Evolutionary conservation across 2,888 invertebrate genomes (phyloP).

Genomic region (Eremobia ochroleuca): DNA sequence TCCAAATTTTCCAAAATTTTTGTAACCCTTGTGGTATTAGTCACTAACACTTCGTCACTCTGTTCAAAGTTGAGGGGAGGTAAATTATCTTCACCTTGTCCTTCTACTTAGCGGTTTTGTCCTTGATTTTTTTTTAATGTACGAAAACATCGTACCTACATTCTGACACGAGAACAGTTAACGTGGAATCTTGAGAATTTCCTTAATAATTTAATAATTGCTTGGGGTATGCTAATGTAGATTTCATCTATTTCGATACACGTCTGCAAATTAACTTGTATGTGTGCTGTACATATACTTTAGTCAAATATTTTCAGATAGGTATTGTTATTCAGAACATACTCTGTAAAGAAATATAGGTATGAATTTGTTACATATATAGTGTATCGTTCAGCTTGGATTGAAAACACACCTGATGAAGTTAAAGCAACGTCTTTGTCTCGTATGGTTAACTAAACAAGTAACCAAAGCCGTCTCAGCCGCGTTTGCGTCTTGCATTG

Average conservation of each 20-base stretch:
- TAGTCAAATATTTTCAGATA: constrained; percentile 26
- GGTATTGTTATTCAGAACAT: constrained; percentile 21
- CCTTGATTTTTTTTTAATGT: constrained; percentile 34
- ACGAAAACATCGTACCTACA: constrained; percentile 7
- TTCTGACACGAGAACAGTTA: constrained; percentile 40
- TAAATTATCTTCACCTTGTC: constrained; percentile 30
- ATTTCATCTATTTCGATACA: constrained; percentile 47
- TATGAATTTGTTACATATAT: constrained; percentile 11
- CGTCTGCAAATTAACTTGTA: constrained; percentile 18
- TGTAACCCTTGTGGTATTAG: not conserved
- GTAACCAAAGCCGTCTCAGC: constrained; percentile 19
- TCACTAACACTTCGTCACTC: constrained; percentile 8
- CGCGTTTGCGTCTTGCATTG: constrained; percentile 32
- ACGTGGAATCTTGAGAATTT: constrained; percentile 49
- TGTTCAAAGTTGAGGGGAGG: not conserved
- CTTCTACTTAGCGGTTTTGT: constrained; percentile 16
- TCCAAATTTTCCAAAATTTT: not conserved
- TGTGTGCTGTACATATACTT: constrained; percentile 11
- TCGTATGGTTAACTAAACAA: constrained; percentile 32
- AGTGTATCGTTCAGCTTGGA: not conserved
- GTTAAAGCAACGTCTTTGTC: constrained; percentile 13
- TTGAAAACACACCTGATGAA: constrained; percentile 16
- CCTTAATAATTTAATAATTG: constrained; percentile 46
- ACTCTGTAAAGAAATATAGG: constrained; percentile 19
- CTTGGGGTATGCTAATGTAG: constrained; percentile 17